These are phyloP conservation scores for Mastomys natalensis DNA, from an alignment of 2,113 vertebrate genomes.

Conservation along the genomic window DNA sequence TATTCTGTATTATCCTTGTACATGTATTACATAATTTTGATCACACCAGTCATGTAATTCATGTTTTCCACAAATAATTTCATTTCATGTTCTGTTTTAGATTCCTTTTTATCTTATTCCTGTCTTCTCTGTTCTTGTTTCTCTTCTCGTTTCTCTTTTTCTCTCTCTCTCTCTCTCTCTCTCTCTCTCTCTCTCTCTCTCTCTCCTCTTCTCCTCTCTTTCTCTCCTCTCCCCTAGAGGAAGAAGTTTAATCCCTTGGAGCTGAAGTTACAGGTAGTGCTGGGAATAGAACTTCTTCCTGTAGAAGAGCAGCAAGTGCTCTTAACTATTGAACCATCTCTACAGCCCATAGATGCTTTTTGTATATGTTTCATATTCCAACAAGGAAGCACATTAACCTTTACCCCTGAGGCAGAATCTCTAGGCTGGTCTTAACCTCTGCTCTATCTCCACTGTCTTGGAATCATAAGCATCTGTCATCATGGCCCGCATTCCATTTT, in stretches of 20 bases:
- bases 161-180: background rate
- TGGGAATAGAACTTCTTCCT: background rate
- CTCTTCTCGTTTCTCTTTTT: background rate
- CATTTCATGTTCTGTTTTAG: background rate
- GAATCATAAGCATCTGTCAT: background rate
- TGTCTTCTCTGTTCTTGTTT: no score
- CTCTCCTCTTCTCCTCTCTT: background rate
- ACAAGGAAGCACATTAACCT: background rate
- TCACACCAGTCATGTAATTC: background rate
- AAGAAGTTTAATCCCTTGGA: background rate
- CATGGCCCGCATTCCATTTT: background rate
- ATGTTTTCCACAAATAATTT: slow-evolving; percentile 32
- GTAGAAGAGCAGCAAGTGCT: background rate
- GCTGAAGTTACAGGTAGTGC: background rate
- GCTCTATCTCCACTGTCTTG: background rate
- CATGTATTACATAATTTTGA: slow-evolving; percentile 30
- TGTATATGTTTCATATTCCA: slow-evolving; percentile 13
- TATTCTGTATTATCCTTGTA: slow-evolving; percentile 32
- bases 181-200: background rate
- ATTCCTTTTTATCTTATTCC: background rate
- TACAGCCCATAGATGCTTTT: background rate
- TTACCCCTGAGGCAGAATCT: background rate
- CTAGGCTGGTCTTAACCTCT: background rate
- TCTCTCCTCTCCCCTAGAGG: background rate
- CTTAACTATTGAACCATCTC: background rate